Evolutionary conservation across 2,113 vertebrate species (phyloP), one percentile per base, ranked within the genome.

Genomic region (Gavia stellata): DNA sequence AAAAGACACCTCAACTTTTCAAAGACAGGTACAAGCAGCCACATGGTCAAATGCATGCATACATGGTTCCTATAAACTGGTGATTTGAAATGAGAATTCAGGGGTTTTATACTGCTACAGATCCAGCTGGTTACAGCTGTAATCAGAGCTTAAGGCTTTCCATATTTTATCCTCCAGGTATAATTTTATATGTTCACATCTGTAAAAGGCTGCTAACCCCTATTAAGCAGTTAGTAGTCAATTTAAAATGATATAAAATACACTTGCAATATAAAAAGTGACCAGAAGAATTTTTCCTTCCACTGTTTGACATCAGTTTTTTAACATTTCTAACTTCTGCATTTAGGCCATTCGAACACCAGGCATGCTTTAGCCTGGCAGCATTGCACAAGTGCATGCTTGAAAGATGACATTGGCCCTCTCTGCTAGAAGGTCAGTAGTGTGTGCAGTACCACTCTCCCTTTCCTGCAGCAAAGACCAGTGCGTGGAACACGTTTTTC

Each of bases 351-450:
- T 52, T 84, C 4, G 3, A 75, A 38, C 4, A 65, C 7, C 8
- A 33, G 40, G 5, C 19, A 62, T n/a, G 14, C 25, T 84, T 95
- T 84, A 81, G 38, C 13, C 24, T 86, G 36, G 18, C 18, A 92
- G 13, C 29, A 33, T 16, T 79, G 26, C 25, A 42, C 0, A 3
- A 65, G 25, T 3, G 20, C 0, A 0, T 55, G 26, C 38, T 29
- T 93, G 12, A 34, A 86, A 86, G 61, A 36, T 45, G 15, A 18
- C 10, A 17, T 62, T 81, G 38, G 14, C 12, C 5, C 10, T 47
- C 16, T 44, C 50, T 83, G 8, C 21, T 42, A 38, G 40, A 85
- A 38, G 9, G 26, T 70, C 15, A 52, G 14, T 1, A 3, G 26
- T 2, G 5, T 42, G 25, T 56, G 4, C 17, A 36, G 12, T 12